Evolutionary conservation across 2,888 invertebrate species (phyloP).

Genomic region (Limenitis camilla): DNA sequence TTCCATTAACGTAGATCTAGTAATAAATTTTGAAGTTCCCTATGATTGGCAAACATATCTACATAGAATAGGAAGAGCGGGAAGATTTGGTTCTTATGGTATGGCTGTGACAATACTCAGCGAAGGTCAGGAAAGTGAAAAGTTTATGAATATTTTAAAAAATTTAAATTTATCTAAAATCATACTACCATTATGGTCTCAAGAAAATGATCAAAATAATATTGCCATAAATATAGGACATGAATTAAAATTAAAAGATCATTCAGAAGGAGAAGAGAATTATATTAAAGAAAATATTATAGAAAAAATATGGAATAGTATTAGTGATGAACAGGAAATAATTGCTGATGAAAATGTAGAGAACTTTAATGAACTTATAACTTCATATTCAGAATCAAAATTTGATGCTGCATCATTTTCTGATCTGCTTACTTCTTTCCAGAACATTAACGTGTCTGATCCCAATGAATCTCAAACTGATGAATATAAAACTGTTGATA

Average conservation of each 20-base stretch:
- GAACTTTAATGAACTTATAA: constrained; percentile 34
- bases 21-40: constrained; percentile 94
- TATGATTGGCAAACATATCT: constrained; percentile 86
- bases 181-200: constrained; percentile 44
- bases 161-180: constrained; percentile 63
- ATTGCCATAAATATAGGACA: background rate
- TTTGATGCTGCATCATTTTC: constrained; percentile 36
- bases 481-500: constrained; percentile 13
- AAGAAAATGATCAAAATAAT: constrained; percentile 22
- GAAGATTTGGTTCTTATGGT: constrained; percentile 92
- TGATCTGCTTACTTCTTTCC: constrained; percentile 42
- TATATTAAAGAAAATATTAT: constrained; percentile 22
- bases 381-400: constrained; percentile 32
- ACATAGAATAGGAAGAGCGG: constrained; percentile 96
- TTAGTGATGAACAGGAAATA: constrained; percentile 22
- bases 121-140: constrained; percentile 76
- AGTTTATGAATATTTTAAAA: constrained; percentile 74
- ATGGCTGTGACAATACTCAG: constrained; percentile 83
- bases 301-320: constrained; percentile 35
- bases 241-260: background rate
- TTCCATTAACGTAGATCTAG: constrained; percentile 92
- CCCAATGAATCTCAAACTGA: background rate
- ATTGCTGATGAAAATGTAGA: constrained; percentile 21
- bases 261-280: constrained; percentile 5
- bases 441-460: constrained; percentile 18